Conservation (phyloP, 2,888 invertebrate species). For the Chloromyia formosa region DNA sequence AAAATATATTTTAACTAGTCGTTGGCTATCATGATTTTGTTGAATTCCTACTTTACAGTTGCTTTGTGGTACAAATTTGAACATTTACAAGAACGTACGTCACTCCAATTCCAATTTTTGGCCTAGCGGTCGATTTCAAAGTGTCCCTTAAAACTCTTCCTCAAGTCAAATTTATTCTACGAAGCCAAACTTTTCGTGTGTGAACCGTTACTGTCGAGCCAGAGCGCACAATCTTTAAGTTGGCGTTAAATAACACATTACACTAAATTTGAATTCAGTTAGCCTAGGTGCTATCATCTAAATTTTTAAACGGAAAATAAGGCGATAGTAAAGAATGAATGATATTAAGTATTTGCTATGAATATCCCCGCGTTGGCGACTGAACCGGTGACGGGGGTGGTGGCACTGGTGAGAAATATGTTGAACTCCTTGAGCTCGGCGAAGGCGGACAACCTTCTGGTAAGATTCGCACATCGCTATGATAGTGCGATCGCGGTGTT, state of each 20-base stretch:
- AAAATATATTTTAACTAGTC: background rate
- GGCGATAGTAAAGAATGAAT: slow-evolving; percentile 44
- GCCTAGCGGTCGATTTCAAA: background rate
- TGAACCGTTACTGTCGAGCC: background rate
- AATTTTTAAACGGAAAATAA: slow-evolving; percentile 41
- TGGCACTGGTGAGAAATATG: slow-evolving; percentile 81
- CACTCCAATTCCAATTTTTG: background rate
- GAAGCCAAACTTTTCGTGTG: background rate
- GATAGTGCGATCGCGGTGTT: slow-evolving; percentile 78
- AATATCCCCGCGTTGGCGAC: slow-evolving; percentile 66
- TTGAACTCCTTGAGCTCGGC: slow-evolving; percentile 77
- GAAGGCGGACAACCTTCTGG: slow-evolving; percentile 72
- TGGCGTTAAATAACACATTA: slow-evolving; percentile 18
- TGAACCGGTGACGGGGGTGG: slow-evolving; percentile 89
- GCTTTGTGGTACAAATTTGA: background rate
- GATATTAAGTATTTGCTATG: slow-evolving; percentile 49
- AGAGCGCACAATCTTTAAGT: slow-evolving; percentile 10
- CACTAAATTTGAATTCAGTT: slow-evolving; percentile 13
- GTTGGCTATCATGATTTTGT: background rate
- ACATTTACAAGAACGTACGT: too few relatives aligned
- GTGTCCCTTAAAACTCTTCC: too few relatives aligned
- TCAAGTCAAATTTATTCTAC: background rate
- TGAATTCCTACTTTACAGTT: too few relatives aligned
- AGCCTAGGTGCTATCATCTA: slow-evolving; percentile 34
- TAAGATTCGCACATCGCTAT: slow-evolving; percentile 72